Evolutionary conservation across 2,888 invertebrate species (phyloP).

Genomic region (Lepidocyrtinus sp.): DNA sequence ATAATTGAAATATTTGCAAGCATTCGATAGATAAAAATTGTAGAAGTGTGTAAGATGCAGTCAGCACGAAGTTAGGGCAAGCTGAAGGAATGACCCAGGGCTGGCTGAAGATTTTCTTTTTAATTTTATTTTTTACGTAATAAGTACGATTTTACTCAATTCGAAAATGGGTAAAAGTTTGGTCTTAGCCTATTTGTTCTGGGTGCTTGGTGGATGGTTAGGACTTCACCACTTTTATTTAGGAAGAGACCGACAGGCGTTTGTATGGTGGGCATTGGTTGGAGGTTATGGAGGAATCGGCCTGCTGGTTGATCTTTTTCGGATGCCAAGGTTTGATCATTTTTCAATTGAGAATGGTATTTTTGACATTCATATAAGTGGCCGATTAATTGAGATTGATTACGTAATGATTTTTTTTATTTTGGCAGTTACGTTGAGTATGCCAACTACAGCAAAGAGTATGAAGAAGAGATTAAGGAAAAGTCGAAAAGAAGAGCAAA

Average conservation of each 20-base stretch:
- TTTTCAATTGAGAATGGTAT: neutral
- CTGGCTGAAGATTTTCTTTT: no score
- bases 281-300: conserved; percentile 90
- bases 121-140: no score
- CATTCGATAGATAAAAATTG: no score
- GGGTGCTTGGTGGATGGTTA: conserved; percentile 90
- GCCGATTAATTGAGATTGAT: neutral
- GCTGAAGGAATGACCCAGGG: no score
- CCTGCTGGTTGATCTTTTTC: conserved; percentile 88
- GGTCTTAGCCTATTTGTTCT: conserved; percentile 84
- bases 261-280: conserved; percentile 82
- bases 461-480: conserved; percentile 78
- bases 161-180: conserved; percentile 73
- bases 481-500: conserved; percentile 79
- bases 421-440: conserved; percentile 71
- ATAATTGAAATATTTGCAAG: no score
- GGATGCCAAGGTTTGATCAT: conserved; percentile 88
- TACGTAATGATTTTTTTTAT: conserved; percentile 66
- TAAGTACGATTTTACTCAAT: no score
- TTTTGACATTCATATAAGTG: neutral
- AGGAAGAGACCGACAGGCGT: conserved; percentile 89
- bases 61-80: no score
- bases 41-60: no score
- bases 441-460: conserved; percentile 76
- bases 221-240: conserved; percentile 95